phyloP scores from a whole-genome alignment of 2,888 invertebrate genomes.

The Enoplolaimus lenunculus region DNA sequence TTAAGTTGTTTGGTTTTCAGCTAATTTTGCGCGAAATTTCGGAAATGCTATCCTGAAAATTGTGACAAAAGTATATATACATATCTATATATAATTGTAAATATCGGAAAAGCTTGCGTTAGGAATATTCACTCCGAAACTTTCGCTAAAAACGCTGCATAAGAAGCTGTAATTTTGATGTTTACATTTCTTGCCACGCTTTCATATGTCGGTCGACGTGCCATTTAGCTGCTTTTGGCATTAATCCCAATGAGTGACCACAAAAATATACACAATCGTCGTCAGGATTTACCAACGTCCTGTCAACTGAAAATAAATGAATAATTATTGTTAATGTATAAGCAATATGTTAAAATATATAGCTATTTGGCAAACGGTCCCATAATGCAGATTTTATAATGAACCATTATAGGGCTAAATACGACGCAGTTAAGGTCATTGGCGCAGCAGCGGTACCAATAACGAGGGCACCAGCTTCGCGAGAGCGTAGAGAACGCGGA shows the following conservation, averaged over 20 bases:
- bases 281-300: conserved; percentile 36
- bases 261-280: conserved; percentile 49
- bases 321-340: neutral
- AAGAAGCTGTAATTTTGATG: conserved; percentile 27
- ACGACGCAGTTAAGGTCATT: too few relatives aligned
- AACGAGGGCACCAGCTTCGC: too few relatives aligned
- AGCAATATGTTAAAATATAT: neutral
- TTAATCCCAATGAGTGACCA: conserved; percentile 50
- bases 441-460: too few relatives aligned
- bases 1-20: too few relatives aligned
- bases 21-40: too few relatives aligned
- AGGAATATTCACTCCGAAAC: too few relatives aligned
- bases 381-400: neutral
- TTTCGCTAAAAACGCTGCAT: too few relatives aligned
- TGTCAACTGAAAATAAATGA: conserved; percentile 34
- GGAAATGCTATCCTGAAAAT: too few relatives aligned
- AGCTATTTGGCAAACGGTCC: neutral
- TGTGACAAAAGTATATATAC: too few relatives aligned
- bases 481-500: too few relatives aligned
- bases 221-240: conserved; percentile 44
- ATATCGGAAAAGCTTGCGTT: too few relatives aligned
- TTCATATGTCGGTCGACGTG: conserved; percentile 44
- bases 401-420: neutral
- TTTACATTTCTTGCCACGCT: conserved; percentile 48
- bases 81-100: too few relatives aligned